phyloP scores from a whole-genome alignment of 2,888 invertebrate genomes.

The Scaptodrosophila latifasciaeformis region DNA sequence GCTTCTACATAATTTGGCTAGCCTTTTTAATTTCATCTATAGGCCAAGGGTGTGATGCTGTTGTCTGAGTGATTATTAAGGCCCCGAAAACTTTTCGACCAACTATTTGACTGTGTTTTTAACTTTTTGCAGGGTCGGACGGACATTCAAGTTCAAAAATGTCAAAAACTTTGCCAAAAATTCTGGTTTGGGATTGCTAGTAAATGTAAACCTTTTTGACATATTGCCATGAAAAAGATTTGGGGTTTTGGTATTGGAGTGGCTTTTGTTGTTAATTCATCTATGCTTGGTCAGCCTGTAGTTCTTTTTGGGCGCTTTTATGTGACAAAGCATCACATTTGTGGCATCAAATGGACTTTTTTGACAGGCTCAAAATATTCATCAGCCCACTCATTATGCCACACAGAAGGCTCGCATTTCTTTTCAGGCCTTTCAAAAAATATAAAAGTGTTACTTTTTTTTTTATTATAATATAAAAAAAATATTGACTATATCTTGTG shows the following conservation, averaged over 20 bases:
- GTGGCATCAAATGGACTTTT: not conserved
- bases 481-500: too few relatives aligned
- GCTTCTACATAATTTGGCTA: not conserved
- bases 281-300: not conserved
- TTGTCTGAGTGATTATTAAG: not conserved
- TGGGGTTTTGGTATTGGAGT: not conserved
- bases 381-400: too few relatives aligned
- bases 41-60: not conserved
- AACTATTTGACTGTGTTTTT: not conserved
- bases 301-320: not conserved
- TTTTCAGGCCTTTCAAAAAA: too few relatives aligned
- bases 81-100: not conserved
- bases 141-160: slow-evolving; percentile 1
- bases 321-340: slow-evolving; percentile 1
- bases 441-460: too few relatives aligned
- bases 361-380: not conserved
- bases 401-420: too few relatives aligned
- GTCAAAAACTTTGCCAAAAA: not conserved
- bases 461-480: too few relatives aligned
- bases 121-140: not conserved
- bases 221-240: not conserved
- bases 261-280: not conserved
- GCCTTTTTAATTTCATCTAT: not conserved
- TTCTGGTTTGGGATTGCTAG: not conserved
- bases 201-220: slow-evolving; percentile 1